Evolutionary conservation across 2,113 vertebrate species (phyloP).

Genomic region (Antigone vipio): DNA sequence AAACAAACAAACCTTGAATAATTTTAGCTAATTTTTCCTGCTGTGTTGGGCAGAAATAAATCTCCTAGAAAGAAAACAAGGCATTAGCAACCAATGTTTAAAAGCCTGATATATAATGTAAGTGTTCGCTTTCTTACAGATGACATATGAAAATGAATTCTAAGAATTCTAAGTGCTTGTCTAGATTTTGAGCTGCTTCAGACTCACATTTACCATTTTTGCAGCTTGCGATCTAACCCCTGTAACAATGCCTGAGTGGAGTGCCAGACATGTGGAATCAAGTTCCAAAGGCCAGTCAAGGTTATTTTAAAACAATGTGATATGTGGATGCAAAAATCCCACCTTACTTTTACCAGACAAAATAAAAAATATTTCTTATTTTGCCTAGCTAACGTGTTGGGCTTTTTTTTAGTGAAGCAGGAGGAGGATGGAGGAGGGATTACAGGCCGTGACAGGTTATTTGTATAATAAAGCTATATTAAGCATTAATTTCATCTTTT

Average conservation of each 20-base stretch:
- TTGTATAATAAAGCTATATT: neutral
- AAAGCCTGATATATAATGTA: neutral
- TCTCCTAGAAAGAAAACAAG: neutral
- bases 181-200: neutral
- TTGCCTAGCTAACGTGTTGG: neutral
- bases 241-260: neutral
- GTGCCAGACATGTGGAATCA: neutral
- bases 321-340: neutral
- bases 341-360: neutral
- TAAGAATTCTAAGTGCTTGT: neutral
- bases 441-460: neutral
- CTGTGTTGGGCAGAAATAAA: neutral
- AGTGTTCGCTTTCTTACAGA: neutral
- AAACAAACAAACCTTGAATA: neutral
- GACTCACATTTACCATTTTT: neutral
- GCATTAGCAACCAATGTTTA: neutral
- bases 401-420: neutral
- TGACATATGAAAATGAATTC: neutral
- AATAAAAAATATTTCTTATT: neutral
- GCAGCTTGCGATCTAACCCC: neutral
- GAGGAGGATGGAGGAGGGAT: neutral
- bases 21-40: neutral
- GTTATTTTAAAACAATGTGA: neutral
- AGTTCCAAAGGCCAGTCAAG: neutral
- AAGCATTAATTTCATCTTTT: neutral